A percentile compares a stretch with the other conserved stretches of the same genome.
Evolutionary conservation across 2,797 vertebrate species (phyloP).

Genomic region (Hephaestus fuliginosus): DNA sequence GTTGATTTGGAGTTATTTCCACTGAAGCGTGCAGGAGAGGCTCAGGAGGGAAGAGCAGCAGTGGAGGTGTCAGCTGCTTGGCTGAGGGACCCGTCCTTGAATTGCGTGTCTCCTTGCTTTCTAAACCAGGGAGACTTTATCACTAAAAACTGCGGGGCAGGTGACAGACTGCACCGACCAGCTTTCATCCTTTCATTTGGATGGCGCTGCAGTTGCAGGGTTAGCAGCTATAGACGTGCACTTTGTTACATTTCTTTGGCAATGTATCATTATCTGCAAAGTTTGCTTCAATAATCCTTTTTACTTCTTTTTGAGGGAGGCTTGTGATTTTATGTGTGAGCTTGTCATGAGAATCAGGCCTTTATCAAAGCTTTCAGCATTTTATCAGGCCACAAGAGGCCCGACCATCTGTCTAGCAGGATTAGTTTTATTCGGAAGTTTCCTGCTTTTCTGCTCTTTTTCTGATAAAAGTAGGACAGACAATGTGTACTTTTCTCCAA

Average conservation of each 20-base stretch:
- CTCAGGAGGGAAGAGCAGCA: slow-evolving; percentile 49
- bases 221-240: background rate
- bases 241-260: slow-evolving; percentile 21
- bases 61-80: slow-evolving; percentile 64
- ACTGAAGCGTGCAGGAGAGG: slow-evolving; percentile 53
- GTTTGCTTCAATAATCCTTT: background rate
- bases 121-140: slow-evolving; percentile 37
- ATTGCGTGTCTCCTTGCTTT: slow-evolving; percentile 39
- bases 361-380: slow-evolving; percentile 36
- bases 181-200: slow-evolving; percentile 28
- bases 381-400: slow-evolving; percentile 28
- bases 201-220: slow-evolving; percentile 4
- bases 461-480: slow-evolving; percentile 33
- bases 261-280: background rate
- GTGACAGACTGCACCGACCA: slow-evolving; percentile 54
- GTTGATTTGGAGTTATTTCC: slow-evolving; percentile 57
- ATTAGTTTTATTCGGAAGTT: slow-evolving; percentile 51
- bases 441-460: slow-evolving; percentile 40
- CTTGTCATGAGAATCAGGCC: slow-evolving; percentile 7
- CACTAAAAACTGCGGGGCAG: slow-evolving; percentile 37
- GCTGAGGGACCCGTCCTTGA: slow-evolving; percentile 40
- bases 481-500: background rate
- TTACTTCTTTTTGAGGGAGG: background rate
- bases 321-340: slow-evolving; percentile 20
- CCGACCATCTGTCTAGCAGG: slow-evolving; percentile 45